These are phyloP conservation scores for Haemorhous mexicanus DNA, from an alignment of 2,113 vertebrate genomes.

Conservation along the genomic window DNA sequence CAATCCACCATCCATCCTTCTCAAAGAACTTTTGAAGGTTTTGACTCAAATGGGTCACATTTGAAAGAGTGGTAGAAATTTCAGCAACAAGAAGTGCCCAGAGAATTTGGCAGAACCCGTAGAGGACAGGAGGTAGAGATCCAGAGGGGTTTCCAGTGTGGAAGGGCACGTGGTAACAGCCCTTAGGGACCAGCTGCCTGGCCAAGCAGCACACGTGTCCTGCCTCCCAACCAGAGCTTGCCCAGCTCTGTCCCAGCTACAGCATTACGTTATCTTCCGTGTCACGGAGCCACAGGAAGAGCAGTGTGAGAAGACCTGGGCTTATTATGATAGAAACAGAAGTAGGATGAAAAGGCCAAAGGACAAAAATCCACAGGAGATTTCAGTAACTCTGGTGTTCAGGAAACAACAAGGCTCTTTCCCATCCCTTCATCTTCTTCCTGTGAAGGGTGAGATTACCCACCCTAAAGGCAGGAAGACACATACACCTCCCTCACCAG, in stretches of 20 bases:
- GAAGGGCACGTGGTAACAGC: background rate
- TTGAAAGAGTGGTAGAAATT: background rate
- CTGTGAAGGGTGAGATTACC: slow-evolving; percentile 52
- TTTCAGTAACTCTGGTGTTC: slow-evolving; percentile 32
- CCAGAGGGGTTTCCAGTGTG: background rate
- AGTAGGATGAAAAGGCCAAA: slow-evolving; percentile 59
- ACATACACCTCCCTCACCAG: slow-evolving; percentile 19
- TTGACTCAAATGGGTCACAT: background rate
- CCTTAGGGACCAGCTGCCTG: background rate
- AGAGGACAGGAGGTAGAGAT: background rate
- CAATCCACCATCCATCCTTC: background rate
- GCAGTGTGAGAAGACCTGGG: background rate
- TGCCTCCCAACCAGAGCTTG: background rate
- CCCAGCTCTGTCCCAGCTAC: background rate
- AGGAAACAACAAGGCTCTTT: slow-evolving; percentile 67
- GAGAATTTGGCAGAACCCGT: background rate
- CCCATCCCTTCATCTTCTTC: slow-evolving; percentile 67
- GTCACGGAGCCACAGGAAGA: slow-evolving; percentile 32
- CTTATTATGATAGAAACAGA: slow-evolving; percentile 47
- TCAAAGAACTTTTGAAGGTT: background rate
- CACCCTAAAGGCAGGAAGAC: slow-evolving; percentile 36
- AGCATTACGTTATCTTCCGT: slow-evolving; percentile 17
- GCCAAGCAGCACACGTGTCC: background rate
- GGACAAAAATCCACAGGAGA: slow-evolving; percentile 63
- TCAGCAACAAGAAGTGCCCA: background rate